Conservation (phyloP, 2,888 invertebrate species). For the Fabriciana adippe region DNA sequence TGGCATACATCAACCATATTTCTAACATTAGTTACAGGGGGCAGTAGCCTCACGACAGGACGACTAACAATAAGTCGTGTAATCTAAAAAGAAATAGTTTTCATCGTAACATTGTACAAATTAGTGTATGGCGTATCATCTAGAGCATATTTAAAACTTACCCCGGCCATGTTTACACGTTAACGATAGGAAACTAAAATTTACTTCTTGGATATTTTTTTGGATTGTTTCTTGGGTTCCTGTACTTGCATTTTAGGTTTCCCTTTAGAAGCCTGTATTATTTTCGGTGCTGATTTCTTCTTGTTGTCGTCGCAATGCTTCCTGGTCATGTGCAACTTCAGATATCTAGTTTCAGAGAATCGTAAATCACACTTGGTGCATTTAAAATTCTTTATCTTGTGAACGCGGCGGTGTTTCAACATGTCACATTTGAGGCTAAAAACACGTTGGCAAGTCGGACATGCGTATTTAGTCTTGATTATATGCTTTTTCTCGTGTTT, state of each 20-base stretch:
- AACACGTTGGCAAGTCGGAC: not conserved
- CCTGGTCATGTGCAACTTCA: slow-evolving; percentile 1
- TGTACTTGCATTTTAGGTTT: too few species aligned
- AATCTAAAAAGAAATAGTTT: too few species aligned
- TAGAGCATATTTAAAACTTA: too few species aligned
- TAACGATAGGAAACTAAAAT: too few species aligned
- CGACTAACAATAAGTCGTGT: too few species aligned
- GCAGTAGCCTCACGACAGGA: too few species aligned
- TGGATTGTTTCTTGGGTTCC: not conserved
- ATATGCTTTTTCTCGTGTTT: not conserved
- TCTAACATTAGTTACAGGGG: too few species aligned
- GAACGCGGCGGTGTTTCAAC: not conserved
- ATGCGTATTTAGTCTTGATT: not conserved
- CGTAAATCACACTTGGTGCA: not conserved
- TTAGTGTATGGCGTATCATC: too few species aligned
- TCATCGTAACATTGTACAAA: too few species aligned
- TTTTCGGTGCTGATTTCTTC: not conserved
- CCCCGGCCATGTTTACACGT: too few species aligned
- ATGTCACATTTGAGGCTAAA: not conserved
- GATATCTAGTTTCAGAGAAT: not conserved
- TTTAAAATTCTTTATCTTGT: not conserved
- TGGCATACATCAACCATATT: too few species aligned
- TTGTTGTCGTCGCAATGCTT: not conserved
- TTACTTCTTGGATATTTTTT: not conserved
- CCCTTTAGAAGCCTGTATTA: not conserved